A percentile compares a stretch with the other conserved stretches of the same genome.
phyloP scores from a whole-genome alignment of 2,888 invertebrate species.

The Zelleria hepariella region DNA sequence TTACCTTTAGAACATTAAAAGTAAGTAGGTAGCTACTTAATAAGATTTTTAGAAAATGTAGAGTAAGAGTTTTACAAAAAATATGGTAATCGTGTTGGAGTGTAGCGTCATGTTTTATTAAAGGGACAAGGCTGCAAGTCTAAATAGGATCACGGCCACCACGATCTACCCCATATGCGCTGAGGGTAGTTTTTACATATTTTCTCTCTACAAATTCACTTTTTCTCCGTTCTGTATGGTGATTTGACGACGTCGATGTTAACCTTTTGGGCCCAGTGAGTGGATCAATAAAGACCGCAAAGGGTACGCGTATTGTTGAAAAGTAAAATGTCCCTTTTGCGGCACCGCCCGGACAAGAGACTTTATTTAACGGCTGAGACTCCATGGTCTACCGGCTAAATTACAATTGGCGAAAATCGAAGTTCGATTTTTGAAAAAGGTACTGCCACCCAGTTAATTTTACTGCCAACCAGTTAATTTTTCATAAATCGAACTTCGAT shows the following conservation, averaged over 20 bases:
- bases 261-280: neutral
- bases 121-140: neutral
- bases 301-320: neutral
- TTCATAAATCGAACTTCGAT: too few relatives aligned
- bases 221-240: slow-evolving; percentile 8
- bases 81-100: too few relatives aligned
- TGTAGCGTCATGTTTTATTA: neutral
- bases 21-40: too few relatives aligned
- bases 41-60: too few relatives aligned
- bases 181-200: slow-evolving; percentile 53
- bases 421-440: too few relatives aligned
- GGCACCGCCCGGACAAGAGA: neutral
- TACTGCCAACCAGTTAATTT: too few relatives aligned
- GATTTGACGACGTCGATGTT: neutral
- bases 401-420: too few relatives aligned
- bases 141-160: neutral
- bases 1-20: too few relatives aligned
- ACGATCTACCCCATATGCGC: slow-evolving; percentile 23
- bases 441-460: too few relatives aligned
- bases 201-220: slow-evolving; percentile 40
- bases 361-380: neutral
- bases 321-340: neutral
- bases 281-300: neutral
- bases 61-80: too few relatives aligned
- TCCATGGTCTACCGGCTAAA: too few relatives aligned